phyloP scores from a whole-genome alignment of 2,797 vertebrate genomes.

The Rhincodon typus region DNA sequence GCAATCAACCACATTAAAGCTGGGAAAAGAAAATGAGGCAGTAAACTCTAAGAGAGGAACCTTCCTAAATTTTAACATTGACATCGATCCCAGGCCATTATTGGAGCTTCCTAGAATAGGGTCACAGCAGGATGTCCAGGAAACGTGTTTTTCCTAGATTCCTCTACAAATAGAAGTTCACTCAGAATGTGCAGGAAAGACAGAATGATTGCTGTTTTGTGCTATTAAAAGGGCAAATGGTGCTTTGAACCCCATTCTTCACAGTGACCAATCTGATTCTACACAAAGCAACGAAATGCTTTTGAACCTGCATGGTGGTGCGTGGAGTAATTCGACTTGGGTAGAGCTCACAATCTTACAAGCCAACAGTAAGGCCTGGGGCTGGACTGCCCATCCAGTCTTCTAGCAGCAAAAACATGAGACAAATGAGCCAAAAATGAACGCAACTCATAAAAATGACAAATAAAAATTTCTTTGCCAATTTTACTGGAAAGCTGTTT shows the following conservation, averaged over 20 bases:
- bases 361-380: background rate
- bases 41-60: background rate
- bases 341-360: background rate
- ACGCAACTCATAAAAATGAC: background rate
- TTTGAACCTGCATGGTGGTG: background rate
- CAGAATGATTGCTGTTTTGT: background rate
- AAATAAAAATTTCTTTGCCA: background rate
- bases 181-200: too few species aligned
- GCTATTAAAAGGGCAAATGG: background rate
- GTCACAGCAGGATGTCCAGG: background rate
- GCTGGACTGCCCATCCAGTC: background rate
- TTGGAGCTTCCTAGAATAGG: background rate
- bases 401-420: background rate
- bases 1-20: background rate
- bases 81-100: background rate
- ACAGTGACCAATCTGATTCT: background rate
- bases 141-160: background rate
- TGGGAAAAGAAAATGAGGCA: background rate
- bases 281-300: background rate
- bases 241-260: background rate
- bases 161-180: background rate
- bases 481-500: too few species aligned
- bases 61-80: background rate
- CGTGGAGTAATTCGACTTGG: background rate
- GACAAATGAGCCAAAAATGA: background rate